phyloP scores from a whole-genome alignment of 2,113 vertebrate genomes.

The Abramis brama region DNA sequence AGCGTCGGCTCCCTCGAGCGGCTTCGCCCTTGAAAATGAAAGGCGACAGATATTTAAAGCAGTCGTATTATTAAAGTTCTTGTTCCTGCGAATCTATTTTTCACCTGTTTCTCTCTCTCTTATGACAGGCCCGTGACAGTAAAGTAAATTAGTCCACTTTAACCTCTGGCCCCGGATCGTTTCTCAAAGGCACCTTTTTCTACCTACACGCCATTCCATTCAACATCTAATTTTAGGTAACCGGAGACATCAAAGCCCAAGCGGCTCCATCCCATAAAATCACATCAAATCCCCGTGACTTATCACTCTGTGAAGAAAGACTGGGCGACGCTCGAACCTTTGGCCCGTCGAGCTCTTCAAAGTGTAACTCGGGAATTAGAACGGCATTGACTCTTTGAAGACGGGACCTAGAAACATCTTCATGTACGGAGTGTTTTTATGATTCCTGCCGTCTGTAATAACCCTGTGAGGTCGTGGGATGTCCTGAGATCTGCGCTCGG shows the following conservation, averaged over 20 bases:
- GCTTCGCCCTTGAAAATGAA: conserved; percentile 30
- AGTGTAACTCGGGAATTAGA: neutral
- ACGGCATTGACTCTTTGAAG: neutral
- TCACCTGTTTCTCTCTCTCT: conserved; percentile 24
- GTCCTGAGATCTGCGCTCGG: neutral
- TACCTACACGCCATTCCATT: conserved; percentile 43
- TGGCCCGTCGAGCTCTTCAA: conserved; percentile 1
- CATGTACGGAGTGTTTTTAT: neutral
- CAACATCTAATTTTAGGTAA: conserved; percentile 42
- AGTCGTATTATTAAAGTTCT: conserved; percentile 51
- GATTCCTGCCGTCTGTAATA: neutral
- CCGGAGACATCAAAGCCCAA: conserved; percentile 45
- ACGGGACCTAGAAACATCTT: neutral
- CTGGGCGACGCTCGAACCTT: neutral
- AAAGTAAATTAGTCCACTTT: conserved; percentile 53
- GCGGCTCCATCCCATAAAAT: conserved; percentile 36
- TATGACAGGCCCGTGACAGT: conserved; percentile 35
- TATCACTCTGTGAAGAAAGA: conserved; percentile 37
- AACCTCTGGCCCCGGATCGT: conserved; percentile 40
- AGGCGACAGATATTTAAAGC: conserved; percentile 48
- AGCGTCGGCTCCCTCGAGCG: conserved; percentile 19
- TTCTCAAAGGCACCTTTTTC: conserved; percentile 58
- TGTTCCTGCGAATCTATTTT: conserved; percentile 42
- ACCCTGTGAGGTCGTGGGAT: neutral
- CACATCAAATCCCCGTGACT: conserved; percentile 47